A percentile compares a stretch with the other conserved stretches of the same genome.
Conservation (phyloP, 2,797 vertebrate genomes). For the Botia kubotai region DNA sequence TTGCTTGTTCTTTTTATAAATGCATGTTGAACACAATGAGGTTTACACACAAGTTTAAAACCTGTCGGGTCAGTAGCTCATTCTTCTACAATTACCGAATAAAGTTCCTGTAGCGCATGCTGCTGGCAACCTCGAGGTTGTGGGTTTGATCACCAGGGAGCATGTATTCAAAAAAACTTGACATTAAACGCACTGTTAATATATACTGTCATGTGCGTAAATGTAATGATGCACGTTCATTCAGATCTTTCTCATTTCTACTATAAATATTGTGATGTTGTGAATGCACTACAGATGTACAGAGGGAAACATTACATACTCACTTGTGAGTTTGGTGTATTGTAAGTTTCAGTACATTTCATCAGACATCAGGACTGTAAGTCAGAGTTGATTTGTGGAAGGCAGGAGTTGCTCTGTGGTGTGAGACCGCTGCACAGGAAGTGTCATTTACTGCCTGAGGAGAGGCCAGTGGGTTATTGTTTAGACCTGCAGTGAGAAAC, state of each 20-base stretch:
- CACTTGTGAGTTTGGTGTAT: conserved; percentile 19
- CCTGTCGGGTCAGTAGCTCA: neutral
- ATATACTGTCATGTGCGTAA: no score
- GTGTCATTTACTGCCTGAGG: conserved; percentile 24
- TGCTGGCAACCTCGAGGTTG: neutral
- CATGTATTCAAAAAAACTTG: no score
- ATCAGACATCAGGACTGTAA: conserved; percentile 43
- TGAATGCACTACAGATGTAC: neutral
- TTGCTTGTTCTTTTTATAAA: no score
- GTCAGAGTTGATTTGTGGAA: conserved; percentile 39
- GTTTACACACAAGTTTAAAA: neutral
- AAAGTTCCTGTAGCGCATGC: neutral
- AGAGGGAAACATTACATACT: neutral
- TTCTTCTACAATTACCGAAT: conserved; percentile 2
- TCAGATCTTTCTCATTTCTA: no score
- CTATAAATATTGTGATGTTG: no score
- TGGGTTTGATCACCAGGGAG: neutral
- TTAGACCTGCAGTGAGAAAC: conserved; percentile 37
- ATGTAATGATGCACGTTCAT: no score
- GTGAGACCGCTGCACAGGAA: conserved; percentile 36
- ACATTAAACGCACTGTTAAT: neutral
- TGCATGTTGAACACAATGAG: neutral
- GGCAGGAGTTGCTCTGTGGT: conserved; percentile 70
- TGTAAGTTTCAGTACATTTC: conserved; percentile 46
- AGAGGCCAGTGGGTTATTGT: conserved; percentile 31